A percentile compares a stretch with the other conserved stretches of the same genome.
Evolutionary conservation across 1,140 invertebrate species (phyloP).

Genomic region (Drosophila orena): DNA sequence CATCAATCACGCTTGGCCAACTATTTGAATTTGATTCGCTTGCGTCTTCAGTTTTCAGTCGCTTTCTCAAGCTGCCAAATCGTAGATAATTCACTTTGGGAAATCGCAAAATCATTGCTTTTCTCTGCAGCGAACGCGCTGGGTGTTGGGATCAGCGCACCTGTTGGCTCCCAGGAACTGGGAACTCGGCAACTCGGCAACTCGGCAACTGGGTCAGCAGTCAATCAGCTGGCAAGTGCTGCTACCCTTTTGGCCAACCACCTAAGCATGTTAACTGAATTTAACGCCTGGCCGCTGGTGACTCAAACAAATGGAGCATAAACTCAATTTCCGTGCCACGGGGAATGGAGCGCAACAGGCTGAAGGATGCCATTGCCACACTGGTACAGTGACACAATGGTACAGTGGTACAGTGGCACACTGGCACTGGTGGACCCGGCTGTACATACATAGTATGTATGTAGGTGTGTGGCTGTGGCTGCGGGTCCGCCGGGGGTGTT

Average conservation of each 20-base stretch:
- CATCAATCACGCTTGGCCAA: too few species aligned
- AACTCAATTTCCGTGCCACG: constrained; percentile 64
- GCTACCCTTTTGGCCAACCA: background rate
- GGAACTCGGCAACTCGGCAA: constrained; percentile 17
- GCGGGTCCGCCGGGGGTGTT: constrained; percentile 13
- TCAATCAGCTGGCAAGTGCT: constrained; percentile 42
- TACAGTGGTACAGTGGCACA: background rate
- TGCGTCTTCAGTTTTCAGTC: too few species aligned
- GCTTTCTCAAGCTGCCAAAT: too few species aligned
- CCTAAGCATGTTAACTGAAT: constrained; percentile 42
- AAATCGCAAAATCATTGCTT: background rate
- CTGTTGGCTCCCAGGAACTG: background rate
- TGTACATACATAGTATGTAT: background rate
- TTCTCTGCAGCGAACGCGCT: background rate
- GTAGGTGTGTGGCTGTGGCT: background rate
- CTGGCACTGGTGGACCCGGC: too few species aligned
- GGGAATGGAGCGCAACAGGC: constrained; percentile 34
- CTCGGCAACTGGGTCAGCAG: constrained; percentile 51
- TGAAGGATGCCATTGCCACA: constrained; percentile 12
- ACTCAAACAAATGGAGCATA: constrained; percentile 37
- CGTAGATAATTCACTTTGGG: background rate
- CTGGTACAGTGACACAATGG: background rate
- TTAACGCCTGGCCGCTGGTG: constrained; percentile 27
- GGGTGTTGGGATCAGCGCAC: background rate
- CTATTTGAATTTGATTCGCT: too few species aligned